Evolutionary conservation across 2,797 vertebrate species (phyloP), one percentile per base, ranked within the genome.

Genomic region (Megaceryle alcyon): DNA sequence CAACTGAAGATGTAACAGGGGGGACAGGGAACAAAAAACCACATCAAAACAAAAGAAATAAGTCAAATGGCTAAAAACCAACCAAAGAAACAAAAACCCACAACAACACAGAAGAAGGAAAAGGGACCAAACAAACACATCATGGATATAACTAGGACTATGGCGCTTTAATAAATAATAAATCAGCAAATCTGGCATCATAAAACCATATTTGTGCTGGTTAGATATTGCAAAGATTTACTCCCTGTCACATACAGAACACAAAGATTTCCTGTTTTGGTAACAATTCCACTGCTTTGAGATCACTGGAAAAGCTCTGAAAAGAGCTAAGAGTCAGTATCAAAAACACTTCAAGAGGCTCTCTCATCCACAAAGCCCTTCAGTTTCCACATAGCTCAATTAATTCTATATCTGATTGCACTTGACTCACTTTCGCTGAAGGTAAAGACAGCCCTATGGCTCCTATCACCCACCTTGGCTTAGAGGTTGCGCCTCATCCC

Each of bases 401-500:
- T 46, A 33, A 28, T 37, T 49, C 61, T 37, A 8, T 20, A n/a
- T 8, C 59, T 71, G 48, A 35, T 44, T 73, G n/a, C 8, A 61
- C 28, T 92, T 65, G 63, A 53, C 12, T 44, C 25, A 35, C 14
- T 85, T 73, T 33, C 35, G 8, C 33, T 61, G 56, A 70, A 28
- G 61, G 44, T 41, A 86, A 57, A 75, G 37, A 28, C 22, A 73
- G 37, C 10, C 17, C 60, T 18, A 3, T 4, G 7, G 57, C 21
- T 87, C 33, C 49, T 51, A 4, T 19, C 88, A 93, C 99, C 98
- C 88, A 96, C 99, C 98, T 88, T 99, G 98, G 94, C 98, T 98
- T 73, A 99, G 98, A 4, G 99, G 98, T 56, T 98, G 98, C 4
- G 98, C 96, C 92, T 99, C 98, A 23, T 98, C 98, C 99, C 99